These are phyloP conservation scores for Denticeps clupeoides DNA, from an alignment of 2,797 vertebrate species.

Conservation along the genomic window DNA sequence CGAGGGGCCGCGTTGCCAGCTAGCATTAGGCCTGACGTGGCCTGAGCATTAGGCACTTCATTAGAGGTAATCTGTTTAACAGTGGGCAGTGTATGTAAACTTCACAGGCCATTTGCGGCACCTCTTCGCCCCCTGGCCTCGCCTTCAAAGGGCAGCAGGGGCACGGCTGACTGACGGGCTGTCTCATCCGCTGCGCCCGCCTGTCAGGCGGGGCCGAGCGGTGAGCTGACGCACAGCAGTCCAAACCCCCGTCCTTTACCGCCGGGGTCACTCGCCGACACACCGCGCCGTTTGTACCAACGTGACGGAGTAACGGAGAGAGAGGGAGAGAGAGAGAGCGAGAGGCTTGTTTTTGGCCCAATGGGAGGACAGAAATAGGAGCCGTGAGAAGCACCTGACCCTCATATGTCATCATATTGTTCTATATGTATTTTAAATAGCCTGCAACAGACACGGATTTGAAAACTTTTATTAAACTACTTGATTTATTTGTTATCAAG, in stretches of 20 bases:
- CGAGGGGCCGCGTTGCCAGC: conserved; percentile 95
- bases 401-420: neutral
- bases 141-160: conserved; percentile 84
- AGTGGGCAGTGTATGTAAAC: conserved; percentile 99
- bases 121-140: conserved; percentile 79
- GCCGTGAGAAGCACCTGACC: neutral
- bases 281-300: conserved; percentile 25
- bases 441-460: no score
- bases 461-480: no score
- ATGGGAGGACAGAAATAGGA: conserved; percentile 17
- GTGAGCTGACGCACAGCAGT: conserved; percentile 33
- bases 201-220: conserved; percentile 71
- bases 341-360: conserved; percentile 8
- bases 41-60: conserved; percentile 98
- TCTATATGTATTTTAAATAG: no score
- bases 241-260: conserved; percentile 16
- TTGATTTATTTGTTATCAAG: neutral
- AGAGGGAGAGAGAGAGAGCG: conserved; percentile 15
- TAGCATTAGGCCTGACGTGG: conserved; percentile 89
- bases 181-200: conserved; percentile 79
- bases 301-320: conserved; percentile 10
- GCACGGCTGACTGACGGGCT: conserved; percentile 77
- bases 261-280: conserved; percentile 21
- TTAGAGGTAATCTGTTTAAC: conserved; percentile 99
- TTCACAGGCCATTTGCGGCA: conserved; percentile 97